Percentiles rank a stretch among this genome's conserved stretches.
phyloP scores from a whole-genome alignment of 2,113 vertebrate species.

The Dendropsophus ebraccatus region DNA sequence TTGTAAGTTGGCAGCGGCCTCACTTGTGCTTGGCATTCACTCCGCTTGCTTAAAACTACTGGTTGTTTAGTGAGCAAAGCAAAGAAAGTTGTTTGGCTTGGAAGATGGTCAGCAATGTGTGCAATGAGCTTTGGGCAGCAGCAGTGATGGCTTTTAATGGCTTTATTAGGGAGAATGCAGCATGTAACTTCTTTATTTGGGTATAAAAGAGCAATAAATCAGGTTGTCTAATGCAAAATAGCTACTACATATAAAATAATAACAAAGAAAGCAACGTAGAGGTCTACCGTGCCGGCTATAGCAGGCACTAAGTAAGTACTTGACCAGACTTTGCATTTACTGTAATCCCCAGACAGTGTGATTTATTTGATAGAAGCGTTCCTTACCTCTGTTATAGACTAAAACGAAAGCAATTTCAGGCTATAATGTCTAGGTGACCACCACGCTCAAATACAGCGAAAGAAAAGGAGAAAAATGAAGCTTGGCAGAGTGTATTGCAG shows the following conservation, averaged over 20 bases:
- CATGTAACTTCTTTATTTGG: neutral
- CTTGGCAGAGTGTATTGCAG: conserved; percentile 24
- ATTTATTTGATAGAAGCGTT: neutral
- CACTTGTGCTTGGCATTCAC: conserved; percentile 2
- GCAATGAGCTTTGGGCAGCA: conserved; percentile 4
- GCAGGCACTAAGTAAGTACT: neutral
- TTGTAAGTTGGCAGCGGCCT: neutral
- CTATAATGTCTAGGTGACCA: conserved; percentile 16
- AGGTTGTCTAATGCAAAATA: neutral
- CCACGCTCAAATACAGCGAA: neutral
- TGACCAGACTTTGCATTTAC: neutral
- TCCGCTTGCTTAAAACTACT: conserved; percentile 15
- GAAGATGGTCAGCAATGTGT: conserved; percentile 7
- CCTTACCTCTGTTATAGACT: neutral
- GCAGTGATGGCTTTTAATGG: neutral
- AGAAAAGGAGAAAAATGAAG: conserved; percentile 17
- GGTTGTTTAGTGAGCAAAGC: conserved; percentile 25
- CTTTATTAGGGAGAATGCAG: conserved; percentile 9
- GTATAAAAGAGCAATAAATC: neutral
- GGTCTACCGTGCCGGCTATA: neutral
- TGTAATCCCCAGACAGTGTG: neutral
- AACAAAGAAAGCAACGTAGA: neutral
- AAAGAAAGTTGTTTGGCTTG: conserved; percentile 2
- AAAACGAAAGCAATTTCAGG: neutral
- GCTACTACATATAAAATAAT: neutral